phyloP scores from a whole-genome alignment of 2,113 vertebrate genomes.

The Potamarius usumacintae region DNA sequence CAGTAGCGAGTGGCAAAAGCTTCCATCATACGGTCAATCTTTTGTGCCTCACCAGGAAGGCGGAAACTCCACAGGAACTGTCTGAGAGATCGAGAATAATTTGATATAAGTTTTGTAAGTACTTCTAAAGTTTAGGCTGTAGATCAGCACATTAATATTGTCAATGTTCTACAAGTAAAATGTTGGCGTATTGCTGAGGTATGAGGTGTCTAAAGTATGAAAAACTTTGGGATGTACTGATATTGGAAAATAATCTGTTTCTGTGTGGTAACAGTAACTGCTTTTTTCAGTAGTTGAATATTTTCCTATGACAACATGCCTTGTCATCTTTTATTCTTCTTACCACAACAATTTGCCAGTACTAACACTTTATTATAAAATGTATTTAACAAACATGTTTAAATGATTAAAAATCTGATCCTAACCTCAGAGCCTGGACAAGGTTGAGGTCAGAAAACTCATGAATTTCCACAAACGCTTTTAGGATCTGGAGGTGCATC shows the following conservation, averaged over 20 bases:
- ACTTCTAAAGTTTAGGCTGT: not conserved
- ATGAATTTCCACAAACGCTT: constrained; percentile 91
- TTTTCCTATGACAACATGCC: not conserved
- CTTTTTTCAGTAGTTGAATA: not conserved
- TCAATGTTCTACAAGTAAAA: not conserved
- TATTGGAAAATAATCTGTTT: not conserved
- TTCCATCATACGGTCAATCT: constrained; percentile 98
- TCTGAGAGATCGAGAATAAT: constrained; percentile 63
- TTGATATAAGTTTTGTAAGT: not conserved
- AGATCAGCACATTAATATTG: not conserved
- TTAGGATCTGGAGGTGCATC: constrained; percentile 84
- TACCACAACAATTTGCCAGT: not conserved
- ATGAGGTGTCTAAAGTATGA: not conserved
- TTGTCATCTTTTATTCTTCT: not conserved
- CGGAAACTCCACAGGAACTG: constrained; percentile 98
- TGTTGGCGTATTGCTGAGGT: not conserved
- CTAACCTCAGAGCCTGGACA: constrained; percentile 92
- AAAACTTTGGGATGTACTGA: not conserved
- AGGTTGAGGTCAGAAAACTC: constrained; percentile 91
- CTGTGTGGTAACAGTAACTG: not conserved
- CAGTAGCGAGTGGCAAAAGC: constrained; percentile 89
- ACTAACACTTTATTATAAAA: not conserved
- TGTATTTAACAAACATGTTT: not conserved
- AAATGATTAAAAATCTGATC: not conserved
- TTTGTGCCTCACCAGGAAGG: constrained; percentile 93